These are phyloP conservation scores for Lepetodrilus schrolli DNA, from an alignment of 2,888 invertebrate species.

Conservation along the genomic window DNA sequence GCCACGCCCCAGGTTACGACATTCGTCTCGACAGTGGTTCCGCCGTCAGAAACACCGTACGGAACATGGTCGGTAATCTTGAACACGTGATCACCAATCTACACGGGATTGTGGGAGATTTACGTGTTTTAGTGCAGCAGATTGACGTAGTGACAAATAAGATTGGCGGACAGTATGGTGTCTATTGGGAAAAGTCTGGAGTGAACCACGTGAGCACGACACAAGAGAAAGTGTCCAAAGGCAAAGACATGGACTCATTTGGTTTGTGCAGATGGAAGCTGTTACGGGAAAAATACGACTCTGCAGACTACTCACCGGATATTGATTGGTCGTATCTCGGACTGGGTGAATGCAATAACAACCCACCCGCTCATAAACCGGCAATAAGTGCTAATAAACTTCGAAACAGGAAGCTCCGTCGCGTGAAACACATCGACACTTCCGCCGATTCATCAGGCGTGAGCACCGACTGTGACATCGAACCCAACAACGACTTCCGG, in stretches of 20 bases:
- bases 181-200: slow-evolving; percentile 8
- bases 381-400: not conserved
- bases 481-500: slow-evolving; percentile 27
- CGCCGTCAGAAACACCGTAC: slow-evolving; percentile 31
- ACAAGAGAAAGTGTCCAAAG: not conserved
- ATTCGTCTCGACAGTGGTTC: slow-evolving; percentile 15
- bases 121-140: slow-evolving; percentile 38
- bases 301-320: slow-evolving; percentile 34
- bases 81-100: slow-evolving; percentile 39
- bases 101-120: slow-evolving; percentile 43
- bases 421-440: slow-evolving; percentile 3
- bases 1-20: not conserved
- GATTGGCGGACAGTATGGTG: slow-evolving; percentile 32
- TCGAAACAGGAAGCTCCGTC: not conserved
- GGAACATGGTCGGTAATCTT: slow-evolving; percentile 39
- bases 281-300: slow-evolving; percentile 29
- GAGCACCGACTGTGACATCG: slow-evolving; percentile 21
- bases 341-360: slow-evolving; percentile 28
- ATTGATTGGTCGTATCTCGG: slow-evolving; percentile 45
- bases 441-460: not conserved
- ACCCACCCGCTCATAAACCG: not conserved
- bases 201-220: not conserved
- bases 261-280: slow-evolving; percentile 17
- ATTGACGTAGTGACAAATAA: slow-evolving; percentile 41
- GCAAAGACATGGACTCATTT: slow-evolving; percentile 21